These are phyloP conservation scores for Bambusicola thoracicus DNA, from an alignment of 2,113 vertebrate genomes.

Conservation along the genomic window DNA sequence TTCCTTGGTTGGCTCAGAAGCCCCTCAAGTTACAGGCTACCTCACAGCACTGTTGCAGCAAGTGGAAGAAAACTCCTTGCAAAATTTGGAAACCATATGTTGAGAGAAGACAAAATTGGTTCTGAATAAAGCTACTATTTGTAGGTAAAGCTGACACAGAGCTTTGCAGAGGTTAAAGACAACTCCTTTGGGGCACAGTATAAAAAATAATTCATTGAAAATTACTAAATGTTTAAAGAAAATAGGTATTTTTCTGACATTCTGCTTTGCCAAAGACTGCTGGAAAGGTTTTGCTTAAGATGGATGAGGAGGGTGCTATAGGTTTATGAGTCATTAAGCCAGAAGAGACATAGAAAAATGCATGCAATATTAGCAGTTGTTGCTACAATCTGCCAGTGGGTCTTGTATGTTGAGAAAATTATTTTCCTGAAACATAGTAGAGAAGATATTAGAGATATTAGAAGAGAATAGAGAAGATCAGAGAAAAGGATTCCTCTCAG, in stretches of 20 bases:
- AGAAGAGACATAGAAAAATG: not conserved
- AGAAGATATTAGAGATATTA: no score
- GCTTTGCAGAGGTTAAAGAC: not conserved
- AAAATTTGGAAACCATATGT: not conserved
- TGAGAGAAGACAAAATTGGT: not conserved
- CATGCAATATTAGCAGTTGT: not conserved
- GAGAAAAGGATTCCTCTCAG: not conserved
- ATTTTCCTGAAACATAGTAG: not conserved
- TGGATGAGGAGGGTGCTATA: not conserved
- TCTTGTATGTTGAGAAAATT: not conserved
- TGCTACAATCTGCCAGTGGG: not conserved
- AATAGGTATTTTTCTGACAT: not conserved
- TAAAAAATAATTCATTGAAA: not conserved
- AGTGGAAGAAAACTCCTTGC: not conserved
- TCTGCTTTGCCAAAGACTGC: not conserved
- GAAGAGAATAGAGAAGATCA: not conserved
- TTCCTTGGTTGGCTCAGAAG: not conserved
- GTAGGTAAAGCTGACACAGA: not conserved
- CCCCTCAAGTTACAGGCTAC: not conserved
- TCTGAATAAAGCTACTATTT: not conserved
- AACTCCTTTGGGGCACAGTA: not conserved
- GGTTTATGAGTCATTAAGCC: constrained; percentile 22
- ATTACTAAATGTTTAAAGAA: not conserved
- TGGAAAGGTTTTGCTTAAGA: not conserved
- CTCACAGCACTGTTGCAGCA: not conserved